Evolutionary conservation across 1,140 invertebrate genomes (phyloP).

Genomic region (Acromyrmex heyeri): DNA sequence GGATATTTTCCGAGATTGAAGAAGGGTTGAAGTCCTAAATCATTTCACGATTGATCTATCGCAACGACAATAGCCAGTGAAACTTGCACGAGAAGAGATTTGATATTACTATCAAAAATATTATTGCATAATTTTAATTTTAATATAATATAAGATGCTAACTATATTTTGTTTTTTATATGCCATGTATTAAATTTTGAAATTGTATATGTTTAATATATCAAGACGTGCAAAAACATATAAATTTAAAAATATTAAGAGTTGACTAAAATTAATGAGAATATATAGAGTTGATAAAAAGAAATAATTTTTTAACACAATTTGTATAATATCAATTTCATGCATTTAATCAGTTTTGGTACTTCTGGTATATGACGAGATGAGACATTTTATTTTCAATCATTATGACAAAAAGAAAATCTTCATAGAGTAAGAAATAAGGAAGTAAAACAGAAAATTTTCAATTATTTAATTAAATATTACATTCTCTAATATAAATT

Average conservation of each 20-base stretch:
- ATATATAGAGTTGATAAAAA: background rate
- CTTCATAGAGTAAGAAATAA: background rate
- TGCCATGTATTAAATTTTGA: background rate
- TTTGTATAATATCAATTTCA: background rate
- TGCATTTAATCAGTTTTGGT: background rate
- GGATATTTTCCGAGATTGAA: slow-evolving; percentile 65
- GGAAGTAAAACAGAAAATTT: background rate
- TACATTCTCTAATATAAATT: background rate
- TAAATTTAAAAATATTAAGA: background rate
- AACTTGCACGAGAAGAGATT: background rate
- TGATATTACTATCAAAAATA: background rate
- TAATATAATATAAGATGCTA: background rate
- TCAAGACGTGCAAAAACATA: background rate
- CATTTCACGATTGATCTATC: slow-evolving; percentile 28
- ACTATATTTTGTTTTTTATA: background rate
- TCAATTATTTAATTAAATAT: background rate
- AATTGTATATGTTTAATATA: background rate
- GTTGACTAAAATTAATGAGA: background rate
- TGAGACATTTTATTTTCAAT: background rate
- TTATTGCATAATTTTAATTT: slow-evolving; percentile 9
- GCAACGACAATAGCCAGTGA: background rate
- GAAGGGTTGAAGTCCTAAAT: slow-evolving; percentile 73
- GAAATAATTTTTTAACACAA: background rate
- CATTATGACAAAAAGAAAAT: background rate
- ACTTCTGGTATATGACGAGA: too few relatives aligned